Evolutionary conservation across 2,113 vertebrate species (phyloP), one percentile per base, ranked within the genome.

Genomic region (Toxotes chatareus): DNA sequence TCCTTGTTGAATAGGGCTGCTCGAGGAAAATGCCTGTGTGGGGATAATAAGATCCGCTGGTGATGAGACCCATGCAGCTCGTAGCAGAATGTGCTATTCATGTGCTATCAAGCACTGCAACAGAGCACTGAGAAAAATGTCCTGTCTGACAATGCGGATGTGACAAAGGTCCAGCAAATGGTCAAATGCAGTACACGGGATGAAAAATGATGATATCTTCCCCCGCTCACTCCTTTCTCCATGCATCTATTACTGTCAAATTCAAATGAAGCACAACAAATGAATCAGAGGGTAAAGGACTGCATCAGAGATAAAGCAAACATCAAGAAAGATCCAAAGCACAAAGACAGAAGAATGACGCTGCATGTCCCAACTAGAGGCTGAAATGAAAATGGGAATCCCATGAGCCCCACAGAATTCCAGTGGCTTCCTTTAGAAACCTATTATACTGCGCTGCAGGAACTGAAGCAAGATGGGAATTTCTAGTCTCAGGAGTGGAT

Each of bases 61-160:
- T 32, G 71, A 85, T 55, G 56, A 82, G 57, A 69, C 57, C 21
- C 80, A 73, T 2, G 40, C 76, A 76, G 79, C 71, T 82, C 60
- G 31, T 4, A 38, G 65, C 49, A 40, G 46, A 80, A 79, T 66
- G 57, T 65, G 44, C 60, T 80, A 77, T 79, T 91, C 70, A 63
- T 79, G 67, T 27, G 74, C 56, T n/a, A 65, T 80, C 77, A 74
- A 68, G 5, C 34, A n/a, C 40, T 32, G 59, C 1, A 21, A 71
- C 4, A 3, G 27, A 53, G 47, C 40, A 65, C 27, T 12, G 23
- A 60, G 4, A 53, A 69, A 62, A 84, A 62, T 19, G 31, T 67
- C 21, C 49, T 12, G 3, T 44, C 66, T 79, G 63, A 73, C 75
- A 67, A 82, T 42, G 32, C 14, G 53, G 38, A 67, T 27, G 8